phyloP scores from a whole-genome alignment of 2,113 vertebrate species.

The Maccullochella peelii region DNA sequence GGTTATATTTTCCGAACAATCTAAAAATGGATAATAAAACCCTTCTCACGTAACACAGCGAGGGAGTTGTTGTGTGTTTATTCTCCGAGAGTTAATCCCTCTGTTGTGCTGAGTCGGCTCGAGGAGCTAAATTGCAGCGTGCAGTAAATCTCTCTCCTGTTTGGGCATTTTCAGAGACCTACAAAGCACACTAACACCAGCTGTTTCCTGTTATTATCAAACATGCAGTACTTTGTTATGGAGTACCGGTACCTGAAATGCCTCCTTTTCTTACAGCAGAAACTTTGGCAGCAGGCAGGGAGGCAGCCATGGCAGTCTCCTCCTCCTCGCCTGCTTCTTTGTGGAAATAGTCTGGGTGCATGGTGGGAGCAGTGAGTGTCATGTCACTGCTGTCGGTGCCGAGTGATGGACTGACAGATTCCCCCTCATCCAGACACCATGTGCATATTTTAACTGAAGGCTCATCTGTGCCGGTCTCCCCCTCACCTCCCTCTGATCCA shows the following conservation, averaged over 20 bases:
- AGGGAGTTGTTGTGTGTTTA: not conserved
- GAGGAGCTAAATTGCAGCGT: not conserved
- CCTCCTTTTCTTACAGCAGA: conserved; percentile 65
- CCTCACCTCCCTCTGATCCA: not conserved
- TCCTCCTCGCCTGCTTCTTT: conserved; percentile 12
- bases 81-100: not conserved
- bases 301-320: conserved; percentile 33
- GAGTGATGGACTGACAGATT: not conserved
- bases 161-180: not conserved
- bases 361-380: conserved; percentile 40
- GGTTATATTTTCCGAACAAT: not conserved
- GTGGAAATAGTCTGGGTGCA: not conserved
- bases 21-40: not conserved
- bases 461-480: conserved; percentile 18
- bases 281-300: conserved; percentile 77
- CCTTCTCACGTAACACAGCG: not conserved
- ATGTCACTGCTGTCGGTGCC: conserved; percentile 38
- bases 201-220: not conserved
- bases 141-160: not conserved
- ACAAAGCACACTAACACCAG: conserved; percentile 1
- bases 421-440: conserved; percentile 31
- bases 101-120: not conserved
- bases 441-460: conserved; percentile 38
- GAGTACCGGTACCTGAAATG: conserved; percentile 61
- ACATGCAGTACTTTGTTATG: not conserved